Base-by-base conservation (phyloP, 2,797 vertebrate species). In the Peromyscus melanophrys region DNA sequence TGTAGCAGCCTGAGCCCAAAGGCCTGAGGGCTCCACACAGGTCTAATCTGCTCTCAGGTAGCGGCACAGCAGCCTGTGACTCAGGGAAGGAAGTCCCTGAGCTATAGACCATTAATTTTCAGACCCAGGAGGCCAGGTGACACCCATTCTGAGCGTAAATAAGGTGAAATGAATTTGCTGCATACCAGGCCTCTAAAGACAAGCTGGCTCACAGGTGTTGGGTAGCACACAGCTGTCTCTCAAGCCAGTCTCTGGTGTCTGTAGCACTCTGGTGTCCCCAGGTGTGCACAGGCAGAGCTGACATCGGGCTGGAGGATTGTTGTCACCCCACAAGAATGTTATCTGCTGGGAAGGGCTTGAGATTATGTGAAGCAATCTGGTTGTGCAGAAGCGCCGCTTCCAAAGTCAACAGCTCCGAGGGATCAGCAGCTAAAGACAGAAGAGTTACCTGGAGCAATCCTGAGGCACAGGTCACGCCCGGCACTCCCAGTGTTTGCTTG, bases 271-370 rank as follows among this genome's bases (percentile, higher is more conserved):
- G 0, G 1, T 4, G 1, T 19, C 80, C 34, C 84, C 93, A 73
- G 84, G 92, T 95, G 37, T 40, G 25, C 1, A 19, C 4, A 8
- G n/a, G 63, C 81, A 23, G 31, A 69, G 55, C 82, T 2, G 76
- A 23, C 59, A 46, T 1, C 10, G 49, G 37, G 65, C 57, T 40
- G 10, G 43, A 40, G 85, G 89, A 49, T 46, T 13, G 55, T 21
- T 17, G 76, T 89, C 77, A 88, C 40, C 57, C 80, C 81, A 4
- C 69, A 97, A 95, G 92, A 97, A 95, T 93, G 94, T 67, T 29
- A 59, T 76, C 92, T 93, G 69, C 76, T 37, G 94, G 93, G 97
- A 89, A 67, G 93, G 91, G 96, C 89, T 52, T 14, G 0, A 49
- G 76, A 57, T 10, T 21, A 40, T 57, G 4, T 8, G 80, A 67